These are phyloP conservation scores for Rhyacophila brunnea DNA, from an alignment of 1,140 invertebrate species.

Conservation along the genomic window DNA sequence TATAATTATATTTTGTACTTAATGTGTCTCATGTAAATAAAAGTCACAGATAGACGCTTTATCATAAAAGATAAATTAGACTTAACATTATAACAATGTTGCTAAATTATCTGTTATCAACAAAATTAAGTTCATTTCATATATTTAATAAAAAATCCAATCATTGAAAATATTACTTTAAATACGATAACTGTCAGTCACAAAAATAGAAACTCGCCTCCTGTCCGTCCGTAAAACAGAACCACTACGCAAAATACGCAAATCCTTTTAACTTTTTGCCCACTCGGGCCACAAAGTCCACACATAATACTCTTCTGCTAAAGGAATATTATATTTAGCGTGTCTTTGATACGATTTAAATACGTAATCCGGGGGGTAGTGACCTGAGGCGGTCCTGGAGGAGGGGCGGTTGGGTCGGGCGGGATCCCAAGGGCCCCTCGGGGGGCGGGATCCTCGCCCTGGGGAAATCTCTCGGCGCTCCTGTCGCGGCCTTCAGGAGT, in stretches of 20 bases:
- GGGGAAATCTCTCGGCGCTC: conserved; percentile 37
- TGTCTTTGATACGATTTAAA: conserved; percentile 35
- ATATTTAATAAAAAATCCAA: no score
- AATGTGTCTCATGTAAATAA: no score
- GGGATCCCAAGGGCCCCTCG: conserved; percentile 41
- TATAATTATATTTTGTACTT: no score
- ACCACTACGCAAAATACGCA: background rate
- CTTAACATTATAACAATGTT: no score
- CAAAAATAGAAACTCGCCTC: background rate
- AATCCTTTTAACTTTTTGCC: conserved; percentile 13
- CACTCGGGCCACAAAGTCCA: background rate
- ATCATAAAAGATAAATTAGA: no score
- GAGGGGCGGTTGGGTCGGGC: conserved; percentile 1
- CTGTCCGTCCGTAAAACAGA: background rate
- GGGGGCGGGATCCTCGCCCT: conserved; percentile 36
- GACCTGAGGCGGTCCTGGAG: conserved; percentile 25
- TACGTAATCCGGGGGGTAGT: conserved; percentile 32
- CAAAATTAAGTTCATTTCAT: no score
- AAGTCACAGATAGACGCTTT: no score
- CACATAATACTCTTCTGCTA: conserved; percentile 14
- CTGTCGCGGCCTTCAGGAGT: conserved; percentile 26
- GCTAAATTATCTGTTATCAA: no score
- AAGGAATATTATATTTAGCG: conserved; percentile 34
- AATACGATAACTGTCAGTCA: no score
- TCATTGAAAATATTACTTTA: no score